Evolutionary conservation across 2,113 vertebrate genomes (phyloP).

Genomic region (Entosphenus tridentatus): DNA sequence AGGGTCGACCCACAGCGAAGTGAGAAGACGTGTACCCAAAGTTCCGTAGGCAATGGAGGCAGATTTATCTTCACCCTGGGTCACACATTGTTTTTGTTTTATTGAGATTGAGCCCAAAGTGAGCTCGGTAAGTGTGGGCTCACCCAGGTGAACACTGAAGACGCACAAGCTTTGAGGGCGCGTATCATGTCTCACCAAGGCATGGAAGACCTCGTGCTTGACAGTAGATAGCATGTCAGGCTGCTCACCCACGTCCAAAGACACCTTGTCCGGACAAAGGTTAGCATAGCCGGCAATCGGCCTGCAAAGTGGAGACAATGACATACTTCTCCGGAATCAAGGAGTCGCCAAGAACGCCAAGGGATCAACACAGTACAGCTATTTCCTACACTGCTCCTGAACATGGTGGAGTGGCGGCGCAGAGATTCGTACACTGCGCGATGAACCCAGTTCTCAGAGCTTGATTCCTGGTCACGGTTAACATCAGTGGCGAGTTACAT

Average conservation of each 20-base stretch:
- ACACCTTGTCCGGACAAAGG: constrained; percentile 87
- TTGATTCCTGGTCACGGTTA: too few relatives aligned
- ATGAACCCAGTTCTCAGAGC: too few relatives aligned
- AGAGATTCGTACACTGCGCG: too few relatives aligned
- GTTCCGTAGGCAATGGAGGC: not conserved
- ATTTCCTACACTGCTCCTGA: too few relatives aligned
- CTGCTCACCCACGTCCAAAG: constrained; percentile 70
- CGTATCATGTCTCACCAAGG: constrained; percentile 37
- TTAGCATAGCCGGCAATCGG: constrained; percentile 89
- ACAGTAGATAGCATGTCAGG: constrained; percentile 84
- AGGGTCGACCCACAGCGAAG: too few relatives aligned
- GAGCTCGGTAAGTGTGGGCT: too few relatives aligned
- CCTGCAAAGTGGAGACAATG: constrained; percentile 18
- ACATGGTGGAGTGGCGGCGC: too few relatives aligned
- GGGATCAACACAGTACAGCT: too few relatives aligned
- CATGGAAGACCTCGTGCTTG: constrained; percentile 89
- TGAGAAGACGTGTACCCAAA: not conserved
- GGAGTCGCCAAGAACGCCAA: too few relatives aligned
- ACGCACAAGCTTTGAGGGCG: too few relatives aligned
- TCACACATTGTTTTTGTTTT: not conserved
- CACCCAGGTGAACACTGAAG: too few relatives aligned
- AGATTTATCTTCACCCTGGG: not conserved
- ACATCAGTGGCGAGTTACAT: too few relatives aligned
- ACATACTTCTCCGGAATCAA: not conserved
- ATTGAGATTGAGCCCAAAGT: not conserved